phyloP scores from a whole-genome alignment of 2,888 invertebrate species.

The Pyrochroa serraticornis region DNA sequence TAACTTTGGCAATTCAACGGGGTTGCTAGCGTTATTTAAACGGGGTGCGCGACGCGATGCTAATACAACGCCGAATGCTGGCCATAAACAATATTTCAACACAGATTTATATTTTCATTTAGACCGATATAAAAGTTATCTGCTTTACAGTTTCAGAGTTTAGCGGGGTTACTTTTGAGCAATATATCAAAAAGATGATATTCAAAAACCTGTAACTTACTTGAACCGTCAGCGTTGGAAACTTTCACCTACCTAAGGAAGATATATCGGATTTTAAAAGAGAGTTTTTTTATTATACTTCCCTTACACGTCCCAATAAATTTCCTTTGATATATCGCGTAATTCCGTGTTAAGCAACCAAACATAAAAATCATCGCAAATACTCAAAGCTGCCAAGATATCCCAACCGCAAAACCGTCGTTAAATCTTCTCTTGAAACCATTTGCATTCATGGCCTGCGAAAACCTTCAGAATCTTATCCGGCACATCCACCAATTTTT shows the following conservation, averaged over 20 bases:
- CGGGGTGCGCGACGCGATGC: no score
- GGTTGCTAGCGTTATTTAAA: no score
- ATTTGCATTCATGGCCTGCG: no score
- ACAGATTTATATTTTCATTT: slow-evolving; percentile 29
- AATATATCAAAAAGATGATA: slow-evolving; percentile 55
- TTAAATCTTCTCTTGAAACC: no score
- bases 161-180: slow-evolving; percentile 42
- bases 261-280: slow-evolving; percentile 54
- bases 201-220: slow-evolving; percentile 53
- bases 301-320: slow-evolving; percentile 23
- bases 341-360: not conserved
- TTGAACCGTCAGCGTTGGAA: slow-evolving; percentile 53
- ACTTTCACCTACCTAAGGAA: slow-evolving; percentile 50
- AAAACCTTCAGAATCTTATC: no score
- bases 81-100: slow-evolving; percentile 20
- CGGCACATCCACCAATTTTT: no score
- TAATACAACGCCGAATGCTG: not conserved
- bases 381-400: not conserved
- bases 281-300: slow-evolving; percentile 40
- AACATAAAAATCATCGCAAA: not conserved
- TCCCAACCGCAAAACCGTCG: no score
- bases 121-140: slow-evolving; percentile 24
- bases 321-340: slow-evolving; percentile 18
- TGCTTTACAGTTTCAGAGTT: slow-evolving; percentile 24
- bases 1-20: no score